Conservation (phyloP, 2,888 invertebrate genomes). For the Caenorhabditis virilis region DNA sequence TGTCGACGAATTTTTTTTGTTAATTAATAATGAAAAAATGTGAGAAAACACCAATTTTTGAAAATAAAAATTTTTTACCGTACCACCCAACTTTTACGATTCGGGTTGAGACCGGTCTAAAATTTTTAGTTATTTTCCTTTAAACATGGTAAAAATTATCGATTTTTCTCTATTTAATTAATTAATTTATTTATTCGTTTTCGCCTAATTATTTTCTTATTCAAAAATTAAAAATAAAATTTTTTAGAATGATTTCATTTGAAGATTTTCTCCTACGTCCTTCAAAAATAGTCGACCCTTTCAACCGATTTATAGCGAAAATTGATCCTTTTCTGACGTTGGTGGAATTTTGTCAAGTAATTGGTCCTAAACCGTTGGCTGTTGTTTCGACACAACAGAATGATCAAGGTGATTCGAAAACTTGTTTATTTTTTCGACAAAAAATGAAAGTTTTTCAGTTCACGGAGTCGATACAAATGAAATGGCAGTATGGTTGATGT, state of each 20-base stretch:
- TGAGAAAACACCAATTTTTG: too few relatives aligned
- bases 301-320: constrained; percentile 40
- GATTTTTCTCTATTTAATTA: too few relatives aligned
- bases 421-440: neutral
- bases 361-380: constrained; percentile 54
- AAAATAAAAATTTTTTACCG: too few relatives aligned
- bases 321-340: constrained; percentile 52
- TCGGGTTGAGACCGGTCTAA: too few relatives aligned
- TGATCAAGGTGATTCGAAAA: constrained; percentile 21
- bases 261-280: constrained; percentile 38
- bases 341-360: constrained; percentile 65
- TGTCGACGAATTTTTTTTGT: too few relatives aligned
- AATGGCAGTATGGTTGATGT: constrained; percentile 63
- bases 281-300: constrained; percentile 45
- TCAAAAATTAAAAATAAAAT: too few relatives aligned
- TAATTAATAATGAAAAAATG: too few relatives aligned
- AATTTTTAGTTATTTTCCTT: too few relatives aligned
- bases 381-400: constrained; percentile 29
- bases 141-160: too few relatives aligned
- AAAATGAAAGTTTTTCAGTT: constrained; percentile 14
- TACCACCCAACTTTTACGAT: too few relatives aligned
- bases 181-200: too few relatives aligned
- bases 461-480: constrained; percentile 53
- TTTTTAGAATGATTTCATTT: constrained; percentile 38
- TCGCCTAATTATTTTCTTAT: too few relatives aligned